Evolutionary conservation across 2,888 invertebrate genomes (phyloP).

Genomic region (Ischnura elegans): DNA sequence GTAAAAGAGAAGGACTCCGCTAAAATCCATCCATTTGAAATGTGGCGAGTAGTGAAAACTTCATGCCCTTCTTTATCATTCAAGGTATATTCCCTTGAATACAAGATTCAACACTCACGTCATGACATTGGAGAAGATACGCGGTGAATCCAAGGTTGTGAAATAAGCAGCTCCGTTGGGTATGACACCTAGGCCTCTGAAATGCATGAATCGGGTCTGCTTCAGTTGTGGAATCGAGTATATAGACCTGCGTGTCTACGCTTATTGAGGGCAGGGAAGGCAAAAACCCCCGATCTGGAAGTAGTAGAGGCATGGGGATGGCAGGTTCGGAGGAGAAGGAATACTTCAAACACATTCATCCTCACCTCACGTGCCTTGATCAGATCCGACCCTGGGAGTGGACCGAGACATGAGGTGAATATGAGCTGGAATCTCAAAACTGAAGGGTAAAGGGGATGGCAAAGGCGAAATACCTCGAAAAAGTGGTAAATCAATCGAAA

Average conservation of each 20-base stretch:
- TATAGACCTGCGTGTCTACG: background rate
- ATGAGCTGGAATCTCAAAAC: background rate
- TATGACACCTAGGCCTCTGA: background rate
- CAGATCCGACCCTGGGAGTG: constrained; percentile 18
- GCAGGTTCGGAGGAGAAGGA: background rate
- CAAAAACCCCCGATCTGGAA: background rate
- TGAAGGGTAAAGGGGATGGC: background rate
- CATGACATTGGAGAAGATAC: background rate
- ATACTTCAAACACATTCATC: background rate
- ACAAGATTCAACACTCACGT: background rate
- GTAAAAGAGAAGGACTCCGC: no score
- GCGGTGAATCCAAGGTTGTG: background rate
- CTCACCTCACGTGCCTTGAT: background rate
- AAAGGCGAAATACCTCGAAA: constrained; percentile 7
- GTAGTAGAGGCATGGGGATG: background rate
- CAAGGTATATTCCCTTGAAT: no score
- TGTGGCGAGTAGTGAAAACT: background rate
- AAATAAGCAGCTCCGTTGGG: background rate
- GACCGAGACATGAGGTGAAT: constrained; percentile 43
- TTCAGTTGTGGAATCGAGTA: background rate
- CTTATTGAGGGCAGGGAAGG: background rate
- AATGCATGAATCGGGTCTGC: background rate
- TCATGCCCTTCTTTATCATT: no score
- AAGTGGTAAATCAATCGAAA: background rate
- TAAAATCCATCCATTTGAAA: background rate